These are phyloP conservation scores for Mormoops blainvillei DNA, from an alignment of 2,113 vertebrate species.

Conservation along the genomic window DNA sequence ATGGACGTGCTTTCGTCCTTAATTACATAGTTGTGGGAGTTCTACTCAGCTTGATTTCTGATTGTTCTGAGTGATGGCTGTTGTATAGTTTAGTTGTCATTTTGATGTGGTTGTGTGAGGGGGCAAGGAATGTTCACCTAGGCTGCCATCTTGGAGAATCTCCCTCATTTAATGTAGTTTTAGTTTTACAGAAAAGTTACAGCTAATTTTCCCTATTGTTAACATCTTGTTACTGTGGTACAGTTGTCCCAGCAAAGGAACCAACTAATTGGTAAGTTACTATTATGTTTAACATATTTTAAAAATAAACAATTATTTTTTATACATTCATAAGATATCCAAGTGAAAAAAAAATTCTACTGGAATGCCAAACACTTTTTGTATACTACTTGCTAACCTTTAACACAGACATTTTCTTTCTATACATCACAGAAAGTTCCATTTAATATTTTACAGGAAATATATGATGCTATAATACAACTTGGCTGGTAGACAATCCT, in stretches of 20 bases:
- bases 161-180: background rate
- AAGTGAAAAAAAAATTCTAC: constrained; percentile 4
- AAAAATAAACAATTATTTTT: constrained; percentile 3
- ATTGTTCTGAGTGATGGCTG: too few species aligned
- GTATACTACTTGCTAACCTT: background rate
- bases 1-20: too few species aligned
- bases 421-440: background rate
- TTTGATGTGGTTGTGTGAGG: too few species aligned
- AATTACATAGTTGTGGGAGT: too few species aligned
- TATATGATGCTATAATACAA: background rate
- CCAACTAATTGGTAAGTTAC: background rate
- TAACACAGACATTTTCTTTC: background rate
- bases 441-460: background rate
- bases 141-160: too few species aligned
- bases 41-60: too few species aligned
- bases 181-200: background rate
- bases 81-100: too few species aligned
- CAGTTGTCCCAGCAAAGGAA: background rate
- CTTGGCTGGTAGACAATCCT: background rate
- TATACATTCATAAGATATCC: background rate
- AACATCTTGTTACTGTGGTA: background rate
- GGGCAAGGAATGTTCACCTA: too few species aligned
- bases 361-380: background rate
- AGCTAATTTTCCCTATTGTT: background rate
- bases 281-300: background rate